Evolutionary conservation across 2,797 vertebrate species (phyloP), one percentile per base, ranked within the genome.

Genomic region (Zonotrichia albicollis): DNA sequence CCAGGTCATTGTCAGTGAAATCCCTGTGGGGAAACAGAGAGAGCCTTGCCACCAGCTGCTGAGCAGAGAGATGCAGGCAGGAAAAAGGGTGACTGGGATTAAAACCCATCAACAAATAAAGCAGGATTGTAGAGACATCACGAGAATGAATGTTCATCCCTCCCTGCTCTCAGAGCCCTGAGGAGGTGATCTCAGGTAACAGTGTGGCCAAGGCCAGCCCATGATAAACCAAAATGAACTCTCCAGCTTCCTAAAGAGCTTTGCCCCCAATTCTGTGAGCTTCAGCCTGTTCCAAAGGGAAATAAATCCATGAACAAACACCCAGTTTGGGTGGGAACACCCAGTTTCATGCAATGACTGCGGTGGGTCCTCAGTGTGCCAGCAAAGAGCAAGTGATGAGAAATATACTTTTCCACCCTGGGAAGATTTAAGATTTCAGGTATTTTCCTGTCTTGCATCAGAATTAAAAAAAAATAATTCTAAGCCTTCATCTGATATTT

Each of bases 1-100:
- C 98, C 87, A 98, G 97, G n/a, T 99, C 98, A 54, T 98, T 99
- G 61, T 99, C 99, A 0, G 96, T 88, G 53, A 98, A 98, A 75
- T 99, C 99, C 96, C 99, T 99, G 96, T 40, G 58, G 36, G 51
- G 45, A 77, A 54, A 94, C 55, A 94, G 8, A 73, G 61, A 78
- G 3, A 64, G 61, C 14, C 2, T 43, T 72, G 32, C 93, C 87
- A 96, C 23, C 46, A 29, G 32, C 42, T 26, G 43, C 50, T 38
- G 8, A 15, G 36, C 78, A 88, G 65, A 54, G 51, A 54, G 70
- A 66, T 42, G 70, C 17, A 53, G 87, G 88, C 58, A 82, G 86
- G 61, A 55, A 25, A 45, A 82, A 80, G 1, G 2, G 29, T 6
- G 16, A 22, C 54, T 16, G 17, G 20, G 53, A 57, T 58, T 53